A percentile compares a stretch with the other conserved stretches of the same genome.
phyloP scores from a whole-genome alignment of 2,888 invertebrate genomes.

The Ophion ventricosus region DNA sequence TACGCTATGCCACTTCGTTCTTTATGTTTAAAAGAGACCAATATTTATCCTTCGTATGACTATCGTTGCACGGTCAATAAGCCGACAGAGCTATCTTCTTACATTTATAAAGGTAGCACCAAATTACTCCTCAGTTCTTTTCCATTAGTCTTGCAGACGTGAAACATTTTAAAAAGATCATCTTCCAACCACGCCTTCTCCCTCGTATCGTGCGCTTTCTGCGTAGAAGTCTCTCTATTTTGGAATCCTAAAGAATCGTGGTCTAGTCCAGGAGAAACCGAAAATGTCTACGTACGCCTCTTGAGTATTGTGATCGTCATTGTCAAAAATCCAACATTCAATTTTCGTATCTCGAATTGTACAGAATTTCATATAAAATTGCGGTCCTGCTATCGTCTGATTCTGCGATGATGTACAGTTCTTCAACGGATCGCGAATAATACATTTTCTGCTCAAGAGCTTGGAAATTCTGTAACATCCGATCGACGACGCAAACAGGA shows the following conservation, averaged over 20 bases:
- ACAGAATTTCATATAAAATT: not conserved
- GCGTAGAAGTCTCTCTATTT: not conserved
- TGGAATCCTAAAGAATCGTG: not conserved
- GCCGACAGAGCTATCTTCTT: conserved; percentile 71
- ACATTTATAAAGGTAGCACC: conserved; percentile 66
- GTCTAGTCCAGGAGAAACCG: not conserved
- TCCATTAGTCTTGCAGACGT: not conserved
- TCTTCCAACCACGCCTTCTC: not conserved
- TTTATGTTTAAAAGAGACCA: conserved; percentile 45
- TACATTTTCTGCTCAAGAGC: not conserved
- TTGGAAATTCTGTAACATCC: not conserved
- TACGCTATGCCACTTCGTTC: conserved; percentile 10
- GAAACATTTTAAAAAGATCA: not conserved
- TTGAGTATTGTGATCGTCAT: not conserved
- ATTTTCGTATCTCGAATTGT: not conserved
- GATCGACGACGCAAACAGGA: conserved; percentile 81
- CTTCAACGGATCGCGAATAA: not conserved
- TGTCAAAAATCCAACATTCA: no score
- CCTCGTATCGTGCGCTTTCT: not conserved
- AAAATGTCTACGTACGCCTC: not conserved
- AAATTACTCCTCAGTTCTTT: conserved; percentile 51
- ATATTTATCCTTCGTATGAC: conserved; percentile 66
- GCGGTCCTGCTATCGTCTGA: not conserved
- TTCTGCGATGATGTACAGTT: not conserved
- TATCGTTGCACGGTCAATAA: conserved; percentile 54